phyloP scores from a whole-genome alignment of 2,797 vertebrate genomes.

The Chanos chanos region DNA sequence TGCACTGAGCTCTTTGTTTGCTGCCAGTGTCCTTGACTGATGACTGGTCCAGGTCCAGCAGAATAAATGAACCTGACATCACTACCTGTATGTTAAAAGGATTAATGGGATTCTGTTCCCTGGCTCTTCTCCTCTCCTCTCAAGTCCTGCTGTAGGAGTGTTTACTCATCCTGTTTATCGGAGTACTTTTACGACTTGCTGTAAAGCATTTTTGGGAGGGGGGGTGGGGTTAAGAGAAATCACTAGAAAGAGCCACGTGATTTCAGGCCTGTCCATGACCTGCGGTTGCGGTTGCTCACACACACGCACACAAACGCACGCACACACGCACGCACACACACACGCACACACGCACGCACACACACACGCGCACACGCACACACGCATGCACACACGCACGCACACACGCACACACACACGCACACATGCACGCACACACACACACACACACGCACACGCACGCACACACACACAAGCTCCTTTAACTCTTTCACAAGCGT shows the following conservation, averaged over 20 bases:
- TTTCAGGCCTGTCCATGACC: slow-evolving; percentile 17
- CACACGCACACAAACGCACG: no score
- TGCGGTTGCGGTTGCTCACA: no score
- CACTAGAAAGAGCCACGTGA: no score
- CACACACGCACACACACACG: neutral
- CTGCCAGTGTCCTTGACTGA: neutral
- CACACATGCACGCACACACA: neutral
- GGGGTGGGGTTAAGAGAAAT: no score
- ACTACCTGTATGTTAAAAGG: neutral
- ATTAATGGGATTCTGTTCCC: neutral
- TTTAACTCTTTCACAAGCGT: neutral
- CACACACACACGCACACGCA: no score
- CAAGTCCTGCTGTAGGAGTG: neutral
- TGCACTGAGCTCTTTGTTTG: slow-evolving; percentile 24
- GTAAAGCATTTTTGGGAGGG: neutral
- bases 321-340: no score
- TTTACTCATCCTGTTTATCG: neutral
- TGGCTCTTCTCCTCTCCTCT: neutral
- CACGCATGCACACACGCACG: neutral
- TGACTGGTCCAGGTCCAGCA: slow-evolving; percentile 7
- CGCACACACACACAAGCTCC: no score
- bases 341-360: no score
- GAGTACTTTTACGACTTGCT: neutral
- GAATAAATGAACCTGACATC: slow-evolving; percentile 10
- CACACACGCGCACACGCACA: no score